Evolutionary conservation across 2,797 vertebrate genomes (phyloP).

Genomic region (Chloroceryle inda): DNA sequence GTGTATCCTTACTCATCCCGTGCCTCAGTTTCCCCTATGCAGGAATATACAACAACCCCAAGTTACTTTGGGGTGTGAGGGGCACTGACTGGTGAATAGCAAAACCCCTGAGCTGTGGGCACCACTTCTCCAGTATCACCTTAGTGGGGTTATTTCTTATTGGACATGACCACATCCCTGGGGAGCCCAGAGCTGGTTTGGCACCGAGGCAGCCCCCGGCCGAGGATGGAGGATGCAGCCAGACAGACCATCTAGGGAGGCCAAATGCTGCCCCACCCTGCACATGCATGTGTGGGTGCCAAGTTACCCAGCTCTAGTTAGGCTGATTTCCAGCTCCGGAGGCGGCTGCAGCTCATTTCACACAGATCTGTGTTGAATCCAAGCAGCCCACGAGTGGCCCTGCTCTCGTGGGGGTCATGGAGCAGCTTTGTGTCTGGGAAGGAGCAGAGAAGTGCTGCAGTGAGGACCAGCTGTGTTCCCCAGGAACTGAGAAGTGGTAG

Average conservation of each 20-base stretch:
- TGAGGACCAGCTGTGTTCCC: rapidly evolving
- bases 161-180: background rate
- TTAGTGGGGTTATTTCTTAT: background rate
- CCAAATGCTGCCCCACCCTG: background rate
- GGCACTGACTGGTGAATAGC: background rate
- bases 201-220: rapidly evolving
- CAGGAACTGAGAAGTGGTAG: rapidly evolving
- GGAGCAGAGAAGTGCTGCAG: background rate
- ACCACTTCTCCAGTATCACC: background rate
- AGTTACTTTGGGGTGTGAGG: background rate
- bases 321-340: background rate
- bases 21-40: background rate
- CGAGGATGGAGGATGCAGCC: background rate
- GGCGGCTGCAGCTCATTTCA: background rate
- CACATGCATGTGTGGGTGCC: rapidly evolving
- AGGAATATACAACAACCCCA: background rate
- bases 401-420: background rate
- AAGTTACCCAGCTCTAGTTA: background rate
- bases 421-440: rapidly evolving
- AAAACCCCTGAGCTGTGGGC: background rate
- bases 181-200: background rate
- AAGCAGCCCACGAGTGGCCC: background rate
- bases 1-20: background rate
- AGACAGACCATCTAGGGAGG: background rate
- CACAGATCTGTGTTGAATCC: background rate